phyloP scores from a whole-genome alignment of 2,113 vertebrate genomes.

The Calyptomena viridis region DNA sequence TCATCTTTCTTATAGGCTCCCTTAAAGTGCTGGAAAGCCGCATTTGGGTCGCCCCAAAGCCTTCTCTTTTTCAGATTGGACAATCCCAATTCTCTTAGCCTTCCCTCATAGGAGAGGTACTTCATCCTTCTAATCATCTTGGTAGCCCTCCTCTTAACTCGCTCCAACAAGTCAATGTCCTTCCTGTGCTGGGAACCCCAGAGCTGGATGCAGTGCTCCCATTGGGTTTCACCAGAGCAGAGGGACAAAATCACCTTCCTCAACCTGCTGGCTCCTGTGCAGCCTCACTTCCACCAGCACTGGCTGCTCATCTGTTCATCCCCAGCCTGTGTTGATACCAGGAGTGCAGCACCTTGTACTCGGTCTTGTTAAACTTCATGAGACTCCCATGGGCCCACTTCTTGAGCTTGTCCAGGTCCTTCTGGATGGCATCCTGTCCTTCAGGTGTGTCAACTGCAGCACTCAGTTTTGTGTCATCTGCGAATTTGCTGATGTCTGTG shows the following conservation, averaged over 20 bases:
- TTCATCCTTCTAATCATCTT: not conserved
- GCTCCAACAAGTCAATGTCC: not conserved
- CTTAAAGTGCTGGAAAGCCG: not conserved
- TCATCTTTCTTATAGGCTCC: not conserved
- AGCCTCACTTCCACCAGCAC: not conserved
- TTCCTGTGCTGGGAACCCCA: not conserved
- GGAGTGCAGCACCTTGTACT: not conserved
- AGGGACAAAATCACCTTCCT: not conserved
- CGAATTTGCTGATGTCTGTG: accelerated
- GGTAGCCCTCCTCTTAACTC: not conserved
- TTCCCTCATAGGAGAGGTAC: not conserved
- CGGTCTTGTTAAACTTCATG: not conserved
- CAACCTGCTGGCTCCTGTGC: not conserved
- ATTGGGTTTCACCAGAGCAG: not conserved
- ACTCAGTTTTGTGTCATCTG: not conserved
- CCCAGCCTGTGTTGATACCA: not conserved
- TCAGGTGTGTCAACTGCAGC: not conserved
- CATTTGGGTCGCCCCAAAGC: not conserved
- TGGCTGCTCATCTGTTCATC: not conserved
- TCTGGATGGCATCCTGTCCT: not conserved
- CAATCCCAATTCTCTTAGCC: not conserved
- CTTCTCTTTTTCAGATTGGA: not conserved
- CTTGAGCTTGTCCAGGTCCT: not conserved
- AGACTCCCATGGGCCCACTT: not conserved
- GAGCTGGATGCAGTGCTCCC: not conserved